Percentiles rank a stretch among this genome's conserved stretches.
phyloP scores from a whole-genome alignment of 2,113 vertebrate species.

The Syrmaticus mikado region DNA sequence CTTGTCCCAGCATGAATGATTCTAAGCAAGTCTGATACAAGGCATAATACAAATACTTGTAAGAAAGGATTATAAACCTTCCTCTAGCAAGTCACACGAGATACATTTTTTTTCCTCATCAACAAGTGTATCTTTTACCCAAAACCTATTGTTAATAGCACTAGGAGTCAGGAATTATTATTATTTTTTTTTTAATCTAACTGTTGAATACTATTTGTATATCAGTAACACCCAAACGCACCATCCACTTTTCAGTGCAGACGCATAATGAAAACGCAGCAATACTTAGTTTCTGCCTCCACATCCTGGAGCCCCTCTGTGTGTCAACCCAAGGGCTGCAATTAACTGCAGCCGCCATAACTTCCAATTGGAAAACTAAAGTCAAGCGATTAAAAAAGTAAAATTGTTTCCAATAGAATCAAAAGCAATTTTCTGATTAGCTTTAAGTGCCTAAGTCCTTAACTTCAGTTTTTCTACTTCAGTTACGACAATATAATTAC shows the following conservation, averaged over 20 bases:
- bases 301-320: not conserved
- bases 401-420: not conserved
- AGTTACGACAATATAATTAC: not conserved
- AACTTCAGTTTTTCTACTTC: not conserved
- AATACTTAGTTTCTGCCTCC: not conserved
- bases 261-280: not conserved
- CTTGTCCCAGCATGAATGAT: not conserved
- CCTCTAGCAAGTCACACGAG: not conserved
- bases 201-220: not conserved
- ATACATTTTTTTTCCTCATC: not conserved
- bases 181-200: not conserved
- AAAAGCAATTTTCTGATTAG: not conserved
- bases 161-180: not conserved
- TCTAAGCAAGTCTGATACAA: not conserved
- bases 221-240: not conserved
- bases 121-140: not conserved
- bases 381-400: not conserved
- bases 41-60: not conserved
- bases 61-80: not conserved
- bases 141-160: not conserved
- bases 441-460: not conserved
- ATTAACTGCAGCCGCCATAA: not conserved
- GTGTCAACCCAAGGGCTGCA: not conserved
- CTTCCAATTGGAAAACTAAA: not conserved
- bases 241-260: not conserved